These are phyloP conservation scores for Tangara arthus DNA, from an alignment of 2,797 vertebrate species.

Conservation along the genomic window DNA sequence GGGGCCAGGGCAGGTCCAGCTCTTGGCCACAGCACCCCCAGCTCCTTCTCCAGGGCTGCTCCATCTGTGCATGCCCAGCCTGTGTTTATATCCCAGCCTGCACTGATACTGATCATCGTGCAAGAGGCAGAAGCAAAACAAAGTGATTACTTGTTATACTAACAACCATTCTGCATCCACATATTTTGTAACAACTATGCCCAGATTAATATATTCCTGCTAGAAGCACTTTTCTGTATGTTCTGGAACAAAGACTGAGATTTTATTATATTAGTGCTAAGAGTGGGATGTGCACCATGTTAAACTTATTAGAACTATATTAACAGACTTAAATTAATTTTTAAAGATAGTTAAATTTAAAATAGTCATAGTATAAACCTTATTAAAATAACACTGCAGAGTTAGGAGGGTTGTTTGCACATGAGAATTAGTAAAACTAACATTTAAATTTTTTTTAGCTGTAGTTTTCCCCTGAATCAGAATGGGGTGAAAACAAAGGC, in stretches of 20 bases:
- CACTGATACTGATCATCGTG: rapidly evolving
- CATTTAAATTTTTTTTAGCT: not conserved
- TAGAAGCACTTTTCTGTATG: not conserved
- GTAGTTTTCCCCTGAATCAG: not conserved
- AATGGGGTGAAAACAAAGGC: not conserved
- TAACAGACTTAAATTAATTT: not conserved
- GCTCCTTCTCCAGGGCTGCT: not conserved
- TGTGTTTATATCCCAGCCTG: not conserved
- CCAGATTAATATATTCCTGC: not conserved
- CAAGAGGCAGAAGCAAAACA: not conserved
- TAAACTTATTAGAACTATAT: not conserved
- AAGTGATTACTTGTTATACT: not conserved
- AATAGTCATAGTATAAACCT: not conserved
- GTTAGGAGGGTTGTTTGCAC: not conserved
- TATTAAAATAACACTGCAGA: not conserved
- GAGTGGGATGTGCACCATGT: not conserved
- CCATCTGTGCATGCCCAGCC: not conserved
- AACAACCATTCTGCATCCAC: not conserved
- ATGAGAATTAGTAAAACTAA: not conserved
- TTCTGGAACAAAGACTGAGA: not conserved
- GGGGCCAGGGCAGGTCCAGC: not conserved
- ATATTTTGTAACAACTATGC: not conserved
- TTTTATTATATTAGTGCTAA: not conserved
- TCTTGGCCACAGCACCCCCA: not conserved
- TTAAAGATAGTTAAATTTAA: not conserved